These are phyloP conservation scores for Pachyrhynchus sulphureomaculatus DNA, from an alignment of 1,140 invertebrate genomes.

Conservation along the genomic window DNA sequence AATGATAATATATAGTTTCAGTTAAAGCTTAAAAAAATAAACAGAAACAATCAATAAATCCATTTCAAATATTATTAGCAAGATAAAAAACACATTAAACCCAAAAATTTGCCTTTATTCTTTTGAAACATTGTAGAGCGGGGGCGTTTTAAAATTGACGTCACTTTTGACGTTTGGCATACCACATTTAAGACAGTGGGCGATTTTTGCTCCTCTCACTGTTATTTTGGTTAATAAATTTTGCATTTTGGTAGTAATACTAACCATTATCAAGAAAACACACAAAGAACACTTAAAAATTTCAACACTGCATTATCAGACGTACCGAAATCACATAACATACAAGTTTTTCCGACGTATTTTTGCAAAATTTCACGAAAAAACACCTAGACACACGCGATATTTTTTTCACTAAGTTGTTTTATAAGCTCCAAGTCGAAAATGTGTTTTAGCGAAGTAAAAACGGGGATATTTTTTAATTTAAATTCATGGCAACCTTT, in stretches of 20 bases:
- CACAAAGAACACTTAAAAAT: constrained; percentile 1
- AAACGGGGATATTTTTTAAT: constrained; percentile 9
- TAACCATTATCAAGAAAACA: constrained; percentile 21
- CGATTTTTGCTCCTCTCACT: constrained; percentile 13
- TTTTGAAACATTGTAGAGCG: constrained; percentile 20
- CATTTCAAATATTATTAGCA: constrained; percentile 3
- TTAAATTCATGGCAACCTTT: constrained; percentile 30
- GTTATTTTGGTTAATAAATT: background rate
- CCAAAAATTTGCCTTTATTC: constrained; percentile 27
- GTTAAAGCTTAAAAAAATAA: constrained; percentile 5
- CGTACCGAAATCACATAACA: constrained; percentile 35
- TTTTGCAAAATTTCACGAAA: constrained; percentile 12
- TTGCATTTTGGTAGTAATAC: constrained; percentile 1
- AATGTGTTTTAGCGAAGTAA: constrained; percentile 11
- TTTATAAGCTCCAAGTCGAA: background rate
- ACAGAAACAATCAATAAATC: constrained; percentile 9
- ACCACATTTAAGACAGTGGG: constrained; percentile 38
- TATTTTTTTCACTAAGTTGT: constrained; percentile 3
- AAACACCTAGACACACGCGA: constrained; percentile 13
- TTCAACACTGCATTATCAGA: background rate
- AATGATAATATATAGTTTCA: background rate
- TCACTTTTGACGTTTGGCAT: constrained; percentile 46
- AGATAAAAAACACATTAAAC: constrained; percentile 28
- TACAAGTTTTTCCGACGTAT: background rate
- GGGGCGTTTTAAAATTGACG: constrained; percentile 44